Base-by-base conservation (phyloP, 2,113 vertebrate species). In the Illadopsis cleaveri region DNA sequence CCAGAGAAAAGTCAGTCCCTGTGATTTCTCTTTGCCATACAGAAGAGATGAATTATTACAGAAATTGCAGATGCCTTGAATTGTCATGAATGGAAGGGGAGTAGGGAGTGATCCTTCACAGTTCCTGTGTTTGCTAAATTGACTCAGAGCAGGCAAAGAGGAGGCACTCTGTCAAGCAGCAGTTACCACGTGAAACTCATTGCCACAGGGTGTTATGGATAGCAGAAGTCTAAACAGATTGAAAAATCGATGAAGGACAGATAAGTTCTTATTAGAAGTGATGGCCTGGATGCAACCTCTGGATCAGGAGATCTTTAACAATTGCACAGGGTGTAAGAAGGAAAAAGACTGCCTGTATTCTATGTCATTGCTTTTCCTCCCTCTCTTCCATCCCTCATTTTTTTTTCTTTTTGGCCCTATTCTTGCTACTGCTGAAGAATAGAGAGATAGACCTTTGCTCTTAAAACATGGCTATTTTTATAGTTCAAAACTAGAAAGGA, bases 191-290 rank as follows among this genome's bases (percentile, higher is more conserved):
- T 90, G 92, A 89, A 95, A 94, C 60, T 86, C 75, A 35, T 75
- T 90, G 92, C 91, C 86, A 70, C 81, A 92, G 86, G 80, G 68
- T 73, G 56, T 90, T 94, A 94, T n/a, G 83, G 86, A 92, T 95
- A 93, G 91, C 72, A 93, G 80, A 96, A 94, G 80, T 81, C 93
- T 95, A 89, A 96, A 89, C 64, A 88, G 94, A 95, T 92, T 92
- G 93, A 90, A 96, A 95, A 97, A 95, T 93, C 27, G 4, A 93
- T 94, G 91, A 65, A 94, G 64, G 80, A 93, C 48, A 89, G 94
- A 86, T 90, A 94, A 90, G 69, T 92, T 90, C 86, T 89, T 90
- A 95, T 89, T 94, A 96, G 83, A 95, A 93, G 60, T 93, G 91
- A 92, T 95, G 86, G 76, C 83, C 82, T 92, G 86, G 86, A 44